Base-by-base conservation (phyloP, 2,888 invertebrate genomes). In the Magallana nippona region DNA sequence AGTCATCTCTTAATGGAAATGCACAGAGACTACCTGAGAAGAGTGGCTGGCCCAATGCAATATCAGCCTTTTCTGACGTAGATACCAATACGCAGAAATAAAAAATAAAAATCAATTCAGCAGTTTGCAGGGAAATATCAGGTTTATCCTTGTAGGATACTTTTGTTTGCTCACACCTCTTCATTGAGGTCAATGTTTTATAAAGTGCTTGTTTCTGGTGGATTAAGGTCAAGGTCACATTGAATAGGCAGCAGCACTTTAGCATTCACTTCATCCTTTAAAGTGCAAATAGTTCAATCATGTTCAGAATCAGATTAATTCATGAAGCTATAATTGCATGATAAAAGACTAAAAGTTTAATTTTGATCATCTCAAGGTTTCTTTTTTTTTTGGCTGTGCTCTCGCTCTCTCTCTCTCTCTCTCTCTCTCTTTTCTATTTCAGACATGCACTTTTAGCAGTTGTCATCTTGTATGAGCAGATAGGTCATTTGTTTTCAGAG, bases 141-240 rank as follows among this genome's bases (percentile, higher is more conserved):
- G 8, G 44, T 44, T n/a, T 44, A 44, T 60, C n/a, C 15, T n/a
- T 17, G n/a, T 60, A 60, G n/a, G n/a, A n/a, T n/a, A n/a, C 10
- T 60, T 17, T 60, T 15, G n/a, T n/a, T n/a, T 60, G 60, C 8
- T 60, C 8, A 60, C n/a, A 60, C 60, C 17, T 60, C 60, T 60
- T n/a, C 60, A 60, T 60, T 60, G n/a, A 44, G 3, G 44, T 44
- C n/a, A 11, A 1, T 60, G 58, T 60, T 60, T 60, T 17, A 60
- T 60, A n/a, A 60, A 60, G 60, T 60, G 60, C 60, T n/a, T n/a
- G 15, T n/a, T 2, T 78, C 44, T 78, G 19, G 55, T 32, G 10
- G 62, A 63, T 63, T 27, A 63, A 63, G 63, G 19, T 79, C 79
- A 79, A 79, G 79, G 79, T 32, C 55, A 22, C 44, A 78, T 57